Percentiles rank a stretch among this genome's conserved stretches.
Evolutionary conservation across 1,140 invertebrate genomes (phyloP).

Genomic region (Aphelinus atriplicis): DNA sequence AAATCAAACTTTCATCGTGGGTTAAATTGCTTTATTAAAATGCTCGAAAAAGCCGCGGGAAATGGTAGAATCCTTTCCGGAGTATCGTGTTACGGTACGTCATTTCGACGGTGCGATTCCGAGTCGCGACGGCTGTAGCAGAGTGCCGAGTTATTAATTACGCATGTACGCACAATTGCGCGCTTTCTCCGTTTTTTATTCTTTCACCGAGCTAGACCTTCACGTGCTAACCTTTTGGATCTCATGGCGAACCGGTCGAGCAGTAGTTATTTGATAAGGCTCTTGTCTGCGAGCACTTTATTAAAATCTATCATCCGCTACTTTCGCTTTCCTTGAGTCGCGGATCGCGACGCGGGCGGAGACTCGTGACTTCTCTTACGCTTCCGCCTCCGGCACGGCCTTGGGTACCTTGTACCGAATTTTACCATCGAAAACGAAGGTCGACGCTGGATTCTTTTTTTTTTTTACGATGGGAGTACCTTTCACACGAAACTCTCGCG

Average conservation of each 20-base stretch:
- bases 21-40: too few relatives aligned
- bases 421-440: constrained; percentile 18
- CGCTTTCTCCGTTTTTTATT: background rate
- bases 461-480: too few relatives aligned
- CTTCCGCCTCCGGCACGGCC: constrained; percentile 3
- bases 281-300: background rate
- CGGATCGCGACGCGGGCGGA: background rate
- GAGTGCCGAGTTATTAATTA: background rate
- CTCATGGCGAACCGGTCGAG: constrained; percentile 30
- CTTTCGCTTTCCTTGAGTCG: constrained; percentile 24
- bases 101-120: too few relatives aligned
- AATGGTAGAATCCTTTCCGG: too few relatives aligned
- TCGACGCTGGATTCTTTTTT: background rate
- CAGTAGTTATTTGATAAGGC: constrained; percentile 12
- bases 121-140: background rate
- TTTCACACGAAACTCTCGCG: too few relatives aligned
- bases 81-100: too few relatives aligned
- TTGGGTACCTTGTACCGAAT: background rate
- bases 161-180: background rate
- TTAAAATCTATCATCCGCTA: background rate
- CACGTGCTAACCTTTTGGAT: constrained; percentile 1
- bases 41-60: too few relatives aligned
- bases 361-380: background rate
- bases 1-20: too few relatives aligned
- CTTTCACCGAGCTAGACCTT: constrained; percentile 21